Evolutionary conservation across 2,113 vertebrate species (phyloP).

Genomic region (Phyllostomus discolor): DNA sequence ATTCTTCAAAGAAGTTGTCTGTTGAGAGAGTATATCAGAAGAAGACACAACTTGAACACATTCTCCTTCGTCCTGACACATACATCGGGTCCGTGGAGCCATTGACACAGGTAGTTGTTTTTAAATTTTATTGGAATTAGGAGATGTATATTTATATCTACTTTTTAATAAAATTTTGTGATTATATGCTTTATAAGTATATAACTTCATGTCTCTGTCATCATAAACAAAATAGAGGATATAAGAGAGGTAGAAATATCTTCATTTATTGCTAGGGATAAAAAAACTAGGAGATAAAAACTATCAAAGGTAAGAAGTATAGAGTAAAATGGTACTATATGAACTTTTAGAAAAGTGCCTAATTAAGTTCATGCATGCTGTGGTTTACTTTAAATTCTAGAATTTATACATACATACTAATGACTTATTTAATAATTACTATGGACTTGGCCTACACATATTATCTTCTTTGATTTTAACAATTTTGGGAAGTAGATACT

Average conservation of each 20-base stretch:
- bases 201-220: background rate
- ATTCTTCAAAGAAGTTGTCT: constrained; percentile 92
- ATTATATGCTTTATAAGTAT: background rate
- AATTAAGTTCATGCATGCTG: background rate
- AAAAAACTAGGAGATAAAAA: background rate
- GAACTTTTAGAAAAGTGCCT: background rate
- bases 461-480: background rate
- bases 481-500: background rate
- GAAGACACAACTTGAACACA: constrained; percentile 98
- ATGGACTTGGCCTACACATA: background rate
- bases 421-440: background rate
- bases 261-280: background rate
- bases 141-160: background rate
- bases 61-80: constrained; percentile 97
- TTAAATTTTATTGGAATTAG: constrained; percentile 10
- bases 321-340: background rate
- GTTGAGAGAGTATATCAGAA: constrained; percentile 99
- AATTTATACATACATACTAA: background rate
- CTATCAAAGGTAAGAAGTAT: background rate
- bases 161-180: constrained; percentile 11
- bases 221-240: background rate
- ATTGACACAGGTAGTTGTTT: constrained; percentile 89
- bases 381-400: constrained; percentile 26
- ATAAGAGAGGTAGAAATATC: constrained; percentile 7
- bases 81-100: constrained; percentile 97